Percentiles rank a stretch among this genome's conserved stretches.
phyloP scores from a whole-genome alignment of 2,888 invertebrate species.

The Cybosia mesomella region DNA sequence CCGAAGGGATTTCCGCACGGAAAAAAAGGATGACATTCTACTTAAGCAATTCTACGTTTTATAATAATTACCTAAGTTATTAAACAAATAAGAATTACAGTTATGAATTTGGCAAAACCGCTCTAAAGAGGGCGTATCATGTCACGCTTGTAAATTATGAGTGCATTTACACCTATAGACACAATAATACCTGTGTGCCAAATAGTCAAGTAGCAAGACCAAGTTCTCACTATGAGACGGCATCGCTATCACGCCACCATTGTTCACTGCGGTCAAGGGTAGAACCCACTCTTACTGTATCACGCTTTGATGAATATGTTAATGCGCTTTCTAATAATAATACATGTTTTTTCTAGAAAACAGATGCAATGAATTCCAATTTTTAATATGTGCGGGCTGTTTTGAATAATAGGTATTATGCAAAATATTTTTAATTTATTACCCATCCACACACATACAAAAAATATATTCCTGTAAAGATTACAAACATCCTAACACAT shows the following conservation, averaged over 20 bases:
- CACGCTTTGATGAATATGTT: slow-evolving; percentile 17
- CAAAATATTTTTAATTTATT: too few relatives aligned
- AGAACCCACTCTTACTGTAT: slow-evolving; percentile 49
- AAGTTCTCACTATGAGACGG: slow-evolving; percentile 64
- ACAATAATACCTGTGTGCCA: slow-evolving; percentile 49
- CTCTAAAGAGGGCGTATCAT: slow-evolving; percentile 17
- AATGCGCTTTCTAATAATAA: slow-evolving; percentile 36
- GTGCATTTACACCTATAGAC: slow-evolving; percentile 29
- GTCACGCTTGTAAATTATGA: slow-evolving; percentile 31
- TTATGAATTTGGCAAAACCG: background rate
- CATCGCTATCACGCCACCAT: slow-evolving; percentile 62
- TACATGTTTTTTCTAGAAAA: background rate
- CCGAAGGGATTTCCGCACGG: too few relatives aligned
- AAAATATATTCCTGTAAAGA: too few relatives aligned
- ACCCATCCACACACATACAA: too few relatives aligned
- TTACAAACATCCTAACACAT: too few relatives aligned
- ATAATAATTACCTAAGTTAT: background rate
- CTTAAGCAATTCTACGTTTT: too few relatives aligned
- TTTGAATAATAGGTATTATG: too few relatives aligned
- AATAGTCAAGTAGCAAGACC: slow-evolving; percentile 58
- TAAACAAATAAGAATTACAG: background rate
- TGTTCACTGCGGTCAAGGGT: slow-evolving; percentile 73
- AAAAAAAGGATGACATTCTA: too few relatives aligned
- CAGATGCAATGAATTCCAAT: background rate
- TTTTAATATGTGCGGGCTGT: too few relatives aligned